These are phyloP conservation scores for Columba guinea DNA, from an alignment of 2,797 vertebrate species.

Conservation along the genomic window DNA sequence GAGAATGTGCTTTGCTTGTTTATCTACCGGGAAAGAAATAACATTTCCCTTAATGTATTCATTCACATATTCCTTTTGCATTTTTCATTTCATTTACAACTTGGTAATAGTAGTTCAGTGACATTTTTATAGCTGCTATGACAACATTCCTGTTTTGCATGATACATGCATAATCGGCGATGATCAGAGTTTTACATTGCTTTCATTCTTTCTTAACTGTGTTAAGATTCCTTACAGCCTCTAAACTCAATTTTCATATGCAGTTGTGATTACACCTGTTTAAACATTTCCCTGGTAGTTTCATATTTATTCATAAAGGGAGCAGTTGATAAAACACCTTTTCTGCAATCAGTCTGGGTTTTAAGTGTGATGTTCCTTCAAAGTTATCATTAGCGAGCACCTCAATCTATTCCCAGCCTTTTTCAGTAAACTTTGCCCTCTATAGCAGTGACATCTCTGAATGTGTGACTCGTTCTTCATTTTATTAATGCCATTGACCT, in stretches of 20 bases:
- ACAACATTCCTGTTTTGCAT: slow-evolving; percentile 50
- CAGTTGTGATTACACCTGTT: slow-evolving; percentile 39
- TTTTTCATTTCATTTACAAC: slow-evolving; percentile 66
- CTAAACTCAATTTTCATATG: slow-evolving; percentile 55
- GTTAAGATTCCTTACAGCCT: slow-evolving; percentile 47
- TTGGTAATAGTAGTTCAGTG: slow-evolving; percentile 57
- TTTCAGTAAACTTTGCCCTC: slow-evolving; percentile 9
- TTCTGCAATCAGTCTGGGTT: slow-evolving; percentile 28
- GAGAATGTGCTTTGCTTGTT: slow-evolving; percentile 36
- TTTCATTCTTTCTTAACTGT: slow-evolving; percentile 32
- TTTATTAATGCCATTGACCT: neutral
- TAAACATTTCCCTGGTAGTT: slow-evolving; percentile 51
- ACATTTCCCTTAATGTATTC: slow-evolving; percentile 38
- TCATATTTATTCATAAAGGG: slow-evolving; percentile 38
- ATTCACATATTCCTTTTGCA: slow-evolving; percentile 40
- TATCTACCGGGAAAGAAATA: slow-evolving; percentile 7
- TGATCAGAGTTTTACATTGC: slow-evolving; percentile 11
- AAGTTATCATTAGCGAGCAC: slow-evolving; percentile 62
- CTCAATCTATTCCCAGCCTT: slow-evolving; percentile 60
- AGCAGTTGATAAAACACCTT: slow-evolving; percentile 59
- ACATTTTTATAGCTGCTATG: slow-evolving; percentile 66
- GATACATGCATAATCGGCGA: slow-evolving; percentile 54
- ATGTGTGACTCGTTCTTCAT: neutral
- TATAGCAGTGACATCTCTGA: neutral
- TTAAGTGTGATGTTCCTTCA: slow-evolving; percentile 31